phyloP scores from a whole-genome alignment of 2,797 vertebrate species.

The Coranthus polyacanthus region DNA sequence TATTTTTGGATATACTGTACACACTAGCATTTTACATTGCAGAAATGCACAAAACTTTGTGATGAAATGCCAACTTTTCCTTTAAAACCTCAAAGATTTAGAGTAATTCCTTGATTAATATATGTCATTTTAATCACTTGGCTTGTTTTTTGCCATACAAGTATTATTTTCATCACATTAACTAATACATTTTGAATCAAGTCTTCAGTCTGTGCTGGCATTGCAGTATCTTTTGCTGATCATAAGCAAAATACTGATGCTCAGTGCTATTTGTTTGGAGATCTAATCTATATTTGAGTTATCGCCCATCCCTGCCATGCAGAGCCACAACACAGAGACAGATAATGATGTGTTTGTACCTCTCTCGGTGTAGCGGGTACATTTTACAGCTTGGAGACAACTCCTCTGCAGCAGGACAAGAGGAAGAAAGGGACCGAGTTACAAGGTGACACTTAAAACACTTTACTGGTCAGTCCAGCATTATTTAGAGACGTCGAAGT shows the following conservation, averaged over 20 bases:
- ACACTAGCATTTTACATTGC: neutral
- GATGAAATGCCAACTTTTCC: conserved; percentile 11
- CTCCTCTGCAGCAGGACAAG: conserved; percentile 74
- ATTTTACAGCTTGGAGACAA: conserved; percentile 77
- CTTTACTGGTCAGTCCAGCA: conserved; percentile 3
- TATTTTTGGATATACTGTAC: conserved; percentile 2
- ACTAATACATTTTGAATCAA: conserved; percentile 14
- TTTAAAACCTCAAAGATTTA: conserved; percentile 7
- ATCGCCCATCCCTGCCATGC: conserved; percentile 65
- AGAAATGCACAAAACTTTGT: conserved; percentile 6
- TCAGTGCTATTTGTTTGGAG: conserved; percentile 11
- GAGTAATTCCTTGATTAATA: neutral
- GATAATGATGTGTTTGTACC: conserved; percentile 64
- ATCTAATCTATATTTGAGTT: conserved; percentile 3
- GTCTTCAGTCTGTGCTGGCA: neutral
- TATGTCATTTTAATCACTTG: neutral
- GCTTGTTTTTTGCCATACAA: conserved; percentile 1
- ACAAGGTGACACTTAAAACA: conserved; percentile 18
- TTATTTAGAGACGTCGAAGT: neutral
- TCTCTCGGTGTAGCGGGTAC: conserved; percentile 83
- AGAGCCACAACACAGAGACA: conserved; percentile 61
- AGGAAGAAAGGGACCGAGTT: conserved; percentile 57
- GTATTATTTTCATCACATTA: neutral
- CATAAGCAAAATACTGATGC: neutral
- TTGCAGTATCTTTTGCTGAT: conserved; percentile 13